Percentiles rank a stretch among this genome's conserved stretches.
Evolutionary conservation across 2,888 invertebrate species (phyloP).

Genomic region (Dryobotodes eremita): DNA sequence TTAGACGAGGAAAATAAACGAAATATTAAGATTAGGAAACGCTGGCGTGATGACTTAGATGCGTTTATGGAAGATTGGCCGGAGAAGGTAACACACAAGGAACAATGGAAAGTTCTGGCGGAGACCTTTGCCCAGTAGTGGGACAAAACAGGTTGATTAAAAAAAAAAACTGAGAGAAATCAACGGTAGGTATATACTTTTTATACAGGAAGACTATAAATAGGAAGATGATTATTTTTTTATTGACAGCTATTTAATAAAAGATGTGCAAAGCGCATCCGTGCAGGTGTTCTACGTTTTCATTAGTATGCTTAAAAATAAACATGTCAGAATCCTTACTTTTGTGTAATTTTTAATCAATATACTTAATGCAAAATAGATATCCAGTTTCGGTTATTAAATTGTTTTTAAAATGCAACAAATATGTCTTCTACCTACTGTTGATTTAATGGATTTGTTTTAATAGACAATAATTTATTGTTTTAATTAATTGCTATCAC

Average conservation of each 20-base stretch:
- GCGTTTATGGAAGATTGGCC: background rate
- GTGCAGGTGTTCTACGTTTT: slow-evolving; percentile 26
- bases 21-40: background rate
- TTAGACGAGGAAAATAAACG: background rate
- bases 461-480: background rate
- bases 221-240: no score
- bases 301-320: slow-evolving; percentile 5
- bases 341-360: slow-evolving; percentile 6
- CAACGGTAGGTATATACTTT: background rate
- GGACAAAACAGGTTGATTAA: background rate
- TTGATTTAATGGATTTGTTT: background rate
- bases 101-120: background rate
- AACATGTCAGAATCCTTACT: background rate
- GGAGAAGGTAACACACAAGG: background rate
- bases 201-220: no score
- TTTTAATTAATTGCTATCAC: slow-evolving; percentile 13
- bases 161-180: background rate
- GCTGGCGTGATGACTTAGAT: background rate
- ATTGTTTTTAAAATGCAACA: slow-evolving; percentile 7
- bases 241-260: background rate
- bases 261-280: slow-evolving; percentile 13
- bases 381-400: background rate
- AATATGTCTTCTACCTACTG: background rate
- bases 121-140: background rate
- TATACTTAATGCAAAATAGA: background rate